Evolutionary conservation across 1,140 invertebrate species (phyloP).

Genomic region (Apis dorsata): DNA sequence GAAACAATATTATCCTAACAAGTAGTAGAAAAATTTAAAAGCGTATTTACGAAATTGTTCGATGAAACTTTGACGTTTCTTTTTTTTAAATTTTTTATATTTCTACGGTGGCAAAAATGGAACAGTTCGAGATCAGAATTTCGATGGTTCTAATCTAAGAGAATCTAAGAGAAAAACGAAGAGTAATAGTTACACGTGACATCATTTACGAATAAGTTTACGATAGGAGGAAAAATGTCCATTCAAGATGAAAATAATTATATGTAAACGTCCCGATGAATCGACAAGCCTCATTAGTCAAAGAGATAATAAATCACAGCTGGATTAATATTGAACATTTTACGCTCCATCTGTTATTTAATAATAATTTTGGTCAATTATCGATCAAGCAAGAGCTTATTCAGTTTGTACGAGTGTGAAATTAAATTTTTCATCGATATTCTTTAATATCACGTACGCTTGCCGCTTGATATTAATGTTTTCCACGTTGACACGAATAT

Average conservation of each 20-base stretch:
- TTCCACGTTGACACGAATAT: background rate
- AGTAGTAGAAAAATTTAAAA: too few species aligned
- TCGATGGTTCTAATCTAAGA: background rate
- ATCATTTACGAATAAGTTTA: background rate
- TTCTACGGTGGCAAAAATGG: background rate
- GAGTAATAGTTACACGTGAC: background rate
- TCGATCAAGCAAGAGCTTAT: background rate
- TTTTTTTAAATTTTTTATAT: too few species aligned
- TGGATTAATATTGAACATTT: background rate
- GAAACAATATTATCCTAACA: too few species aligned
- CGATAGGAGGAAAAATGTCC: background rate
- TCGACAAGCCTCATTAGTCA: background rate
- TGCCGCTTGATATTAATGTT: background rate
- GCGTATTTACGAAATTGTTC: too few species aligned
- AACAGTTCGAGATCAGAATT: too few species aligned
- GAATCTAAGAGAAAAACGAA: background rate
- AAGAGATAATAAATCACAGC: background rate
- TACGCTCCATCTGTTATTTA: background rate
- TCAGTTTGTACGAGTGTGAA: background rate
- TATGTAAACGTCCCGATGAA: background rate
- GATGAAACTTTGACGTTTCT: too few species aligned
- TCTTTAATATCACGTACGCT: too few species aligned
- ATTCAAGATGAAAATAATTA: conserved; percentile 6
- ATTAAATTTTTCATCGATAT: background rate
- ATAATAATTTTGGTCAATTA: background rate